These are phyloP conservation scores for Ispidina picta DNA, from an alignment of 2,797 vertebrate species.

Conservation along the genomic window DNA sequence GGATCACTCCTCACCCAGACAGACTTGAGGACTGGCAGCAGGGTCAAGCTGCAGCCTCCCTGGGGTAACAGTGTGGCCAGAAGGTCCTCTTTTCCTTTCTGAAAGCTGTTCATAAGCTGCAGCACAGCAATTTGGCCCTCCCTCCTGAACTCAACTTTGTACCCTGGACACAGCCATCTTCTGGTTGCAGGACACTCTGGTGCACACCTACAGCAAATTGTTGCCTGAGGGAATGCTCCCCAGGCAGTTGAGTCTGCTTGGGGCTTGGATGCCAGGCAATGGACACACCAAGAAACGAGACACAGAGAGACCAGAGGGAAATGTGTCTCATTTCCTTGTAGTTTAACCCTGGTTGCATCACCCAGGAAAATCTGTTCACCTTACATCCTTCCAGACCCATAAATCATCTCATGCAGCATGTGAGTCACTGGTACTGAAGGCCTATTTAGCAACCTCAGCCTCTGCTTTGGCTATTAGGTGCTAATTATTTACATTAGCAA, in stretches of 20 bases:
- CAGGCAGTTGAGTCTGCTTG: neutral
- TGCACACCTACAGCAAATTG: neutral
- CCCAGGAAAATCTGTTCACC: neutral
- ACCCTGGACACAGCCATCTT: neutral
- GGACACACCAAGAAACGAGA: neutral
- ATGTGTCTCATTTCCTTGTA: neutral
- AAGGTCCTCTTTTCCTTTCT: neutral
- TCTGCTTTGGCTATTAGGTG: slow-evolving; percentile 1
- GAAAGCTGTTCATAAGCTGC: neutral
- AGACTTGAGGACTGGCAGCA: neutral
- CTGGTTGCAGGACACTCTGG: neutral
- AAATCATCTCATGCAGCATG: neutral
- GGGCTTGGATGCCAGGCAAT: neutral
- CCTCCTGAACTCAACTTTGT: neutral
- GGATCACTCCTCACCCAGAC: neutral
- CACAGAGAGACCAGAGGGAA: neutral
- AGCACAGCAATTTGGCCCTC: neutral
- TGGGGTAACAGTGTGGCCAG: neutral
- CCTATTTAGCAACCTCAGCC: neutral
- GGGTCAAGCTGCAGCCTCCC: neutral
- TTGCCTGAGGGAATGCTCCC: neutral
- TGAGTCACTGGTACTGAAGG: slow-evolving; percentile 19
- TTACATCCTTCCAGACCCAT: neutral
- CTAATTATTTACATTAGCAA: slow-evolving; percentile 20
- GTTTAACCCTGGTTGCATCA: slow-evolving; percentile 5